phyloP scores from a whole-genome alignment of 2,797 vertebrate species.

The Lagodon rhomboides region DNA sequence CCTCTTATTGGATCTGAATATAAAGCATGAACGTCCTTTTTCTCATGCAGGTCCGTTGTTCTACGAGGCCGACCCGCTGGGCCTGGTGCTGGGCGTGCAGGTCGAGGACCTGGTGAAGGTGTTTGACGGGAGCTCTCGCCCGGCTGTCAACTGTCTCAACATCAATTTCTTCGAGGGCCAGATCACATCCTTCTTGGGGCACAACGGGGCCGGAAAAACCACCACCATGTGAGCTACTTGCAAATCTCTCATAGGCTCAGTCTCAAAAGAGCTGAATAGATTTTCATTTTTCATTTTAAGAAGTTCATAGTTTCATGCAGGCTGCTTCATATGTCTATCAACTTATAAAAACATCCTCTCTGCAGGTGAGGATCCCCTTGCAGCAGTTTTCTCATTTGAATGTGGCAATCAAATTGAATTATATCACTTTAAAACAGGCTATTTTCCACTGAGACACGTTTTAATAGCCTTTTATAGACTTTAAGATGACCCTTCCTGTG shows the following conservation, averaged over 20 bases:
- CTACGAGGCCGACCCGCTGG: slow-evolving; percentile 92
- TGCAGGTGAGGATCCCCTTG: neutral
- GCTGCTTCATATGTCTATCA: too few species aligned
- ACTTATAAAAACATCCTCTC: neutral
- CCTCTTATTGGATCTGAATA: too few species aligned
- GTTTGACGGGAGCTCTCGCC: slow-evolving; percentile 83
- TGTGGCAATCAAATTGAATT: neutral
- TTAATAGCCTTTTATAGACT: neutral
- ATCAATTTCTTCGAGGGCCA: slow-evolving; percentile 96
- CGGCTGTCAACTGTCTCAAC: slow-evolving; percentile 92
- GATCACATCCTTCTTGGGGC: slow-evolving; percentile 97
- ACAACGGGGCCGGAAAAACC: slow-evolving; percentile 98
- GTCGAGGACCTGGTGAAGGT: slow-evolving; percentile 94
- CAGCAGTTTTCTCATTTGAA: neutral
- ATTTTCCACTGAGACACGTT: neutral
- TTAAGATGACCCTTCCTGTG: neutral
- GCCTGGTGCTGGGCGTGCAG: slow-evolving; percentile 89
- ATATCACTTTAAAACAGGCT: too few species aligned
- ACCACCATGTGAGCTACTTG: slow-evolving; percentile 91
- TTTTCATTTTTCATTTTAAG: neutral
- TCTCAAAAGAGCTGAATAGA: neutral
- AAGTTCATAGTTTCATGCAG: neutral
- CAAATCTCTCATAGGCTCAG: neutral
- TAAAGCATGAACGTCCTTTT: neutral
- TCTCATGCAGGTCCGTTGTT: slow-evolving; percentile 84